Percentiles rank a stretch among this genome's conserved stretches.
phyloP scores from a whole-genome alignment of 2,888 invertebrate species.

The Drosophila monieri region DNA sequence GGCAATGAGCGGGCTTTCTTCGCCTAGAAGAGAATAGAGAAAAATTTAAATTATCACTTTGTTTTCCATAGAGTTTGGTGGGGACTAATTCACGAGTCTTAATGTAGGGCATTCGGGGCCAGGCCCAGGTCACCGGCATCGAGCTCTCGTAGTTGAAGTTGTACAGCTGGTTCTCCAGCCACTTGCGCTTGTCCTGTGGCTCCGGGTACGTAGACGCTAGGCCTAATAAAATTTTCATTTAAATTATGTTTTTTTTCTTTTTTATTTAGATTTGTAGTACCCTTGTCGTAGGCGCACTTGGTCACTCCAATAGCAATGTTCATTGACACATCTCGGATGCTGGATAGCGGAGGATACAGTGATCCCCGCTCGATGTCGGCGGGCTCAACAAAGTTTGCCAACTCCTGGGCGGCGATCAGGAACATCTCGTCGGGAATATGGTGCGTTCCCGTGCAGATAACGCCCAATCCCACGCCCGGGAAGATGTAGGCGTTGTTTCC shows the following conservation, averaged over 20 bases:
- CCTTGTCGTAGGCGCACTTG: conserved; percentile 94
- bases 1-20: conserved; percentile 79
- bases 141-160: conserved; percentile 91
- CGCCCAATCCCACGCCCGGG: conserved; percentile 97
- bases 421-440: conserved; percentile 97
- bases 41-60: conserved; percentile 43
- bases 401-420: conserved; percentile 95
- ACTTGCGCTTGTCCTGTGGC: conserved; percentile 90
- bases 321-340: conserved; percentile 94
- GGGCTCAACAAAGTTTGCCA: conserved; percentile 92
- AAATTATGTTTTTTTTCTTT: background rate
- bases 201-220: conserved; percentile 94
- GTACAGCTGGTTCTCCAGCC: conserved; percentile 90
- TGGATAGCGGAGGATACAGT: conserved; percentile 94
- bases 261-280: conserved; percentile 84
- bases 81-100: conserved; percentile 83
- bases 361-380: conserved; percentile 93
- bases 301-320: conserved; percentile 94
- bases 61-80: conserved; percentile 78
- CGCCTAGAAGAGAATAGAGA: conserved; percentile 65
- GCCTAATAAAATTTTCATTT: conserved; percentile 84
- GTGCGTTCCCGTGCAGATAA: conserved; percentile 95
- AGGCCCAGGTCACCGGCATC: conserved; percentile 89
- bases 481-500: conserved; percentile 99
- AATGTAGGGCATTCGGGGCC: conserved; percentile 84